Base-by-base conservation (phyloP, 2,797 vertebrate genomes). In the Cyclopterus lumpus region DNA sequence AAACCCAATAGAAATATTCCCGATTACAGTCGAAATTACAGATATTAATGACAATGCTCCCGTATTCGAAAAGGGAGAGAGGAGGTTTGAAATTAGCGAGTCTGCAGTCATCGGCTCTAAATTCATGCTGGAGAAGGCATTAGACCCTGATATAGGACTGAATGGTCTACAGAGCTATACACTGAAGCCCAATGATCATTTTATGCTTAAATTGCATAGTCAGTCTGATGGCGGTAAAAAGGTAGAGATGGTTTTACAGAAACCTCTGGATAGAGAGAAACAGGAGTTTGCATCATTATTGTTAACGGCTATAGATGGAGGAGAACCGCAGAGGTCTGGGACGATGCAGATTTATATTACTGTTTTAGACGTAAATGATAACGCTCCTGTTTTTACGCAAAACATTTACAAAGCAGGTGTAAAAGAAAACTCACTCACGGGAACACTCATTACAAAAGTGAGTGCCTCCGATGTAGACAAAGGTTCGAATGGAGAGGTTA, bases 21-120 rank as follows among this genome's bases (percentile, higher is more conserved):
- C 67, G 0, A 26, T 95, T 5, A 94, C 88, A 0, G 73, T 94
- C 0, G 91, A 93, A 81, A 90, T 94, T 11, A 91, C 83, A 5
- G 94, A 95, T n/a, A 85, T 93, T 12, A 94, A 95, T 32, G 94
- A 95, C 48, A 92, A 94, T 18, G 53, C 88, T 6, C 93, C 93
- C 0, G 4, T 42, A 0, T 94, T 94, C 6, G 38, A 88, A 20
- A 93, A 85, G 34, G 75, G 49, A 0, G 85, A 90, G 10, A 83
- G 81, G 2, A 53, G 24, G 1, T 88, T 93, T 63, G 89, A 93
- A 75, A 95, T 95, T 0, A 94, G 93, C 44, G 94, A 95, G 62
- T 86, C 77, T 0, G 90, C 93, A 0, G 77, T 89, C 0, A 42
- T 83, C 0, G 94, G 92, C 6, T 88, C 92, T 3, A 89, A 90